Evolutionary conservation across 2,797 vertebrate genomes (phyloP).

Genomic region (Australoheros facetus): DNA sequence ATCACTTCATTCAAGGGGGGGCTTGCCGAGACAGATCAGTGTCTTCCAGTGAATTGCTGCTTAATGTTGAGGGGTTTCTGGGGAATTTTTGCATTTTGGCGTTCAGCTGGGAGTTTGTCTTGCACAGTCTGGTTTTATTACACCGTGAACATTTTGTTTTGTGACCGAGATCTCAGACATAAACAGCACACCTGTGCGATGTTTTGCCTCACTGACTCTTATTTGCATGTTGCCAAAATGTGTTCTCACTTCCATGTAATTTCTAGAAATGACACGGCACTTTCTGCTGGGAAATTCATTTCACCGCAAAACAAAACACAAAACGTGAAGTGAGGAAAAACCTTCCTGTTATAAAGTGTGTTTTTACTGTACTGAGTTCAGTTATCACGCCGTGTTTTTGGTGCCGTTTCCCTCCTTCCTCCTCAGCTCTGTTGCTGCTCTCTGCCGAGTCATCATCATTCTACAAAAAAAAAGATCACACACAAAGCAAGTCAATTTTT

Average conservation of each 20-base stretch:
- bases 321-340: conserved; percentile 14
- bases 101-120: not conserved
- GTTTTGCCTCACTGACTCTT: not conserved
- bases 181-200: not conserved
- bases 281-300: conserved; percentile 22
- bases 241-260: conserved; percentile 21
- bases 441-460: conserved; percentile 31
- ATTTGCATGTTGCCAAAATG: not conserved
- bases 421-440: not conserved
- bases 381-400: not conserved
- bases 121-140: not conserved
- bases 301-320: not conserved
- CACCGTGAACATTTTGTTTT: not conserved
- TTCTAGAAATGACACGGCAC: conserved; percentile 10
- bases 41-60: not conserved
- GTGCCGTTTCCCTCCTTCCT: not conserved
- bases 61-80: conserved; percentile 26
- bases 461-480: conserved; percentile 44
- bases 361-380: not conserved
- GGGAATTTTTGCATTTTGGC: conserved; percentile 15
- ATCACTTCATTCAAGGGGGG: conserved; percentile 30
- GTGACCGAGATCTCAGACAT: not conserved
- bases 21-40: conserved; percentile 3
- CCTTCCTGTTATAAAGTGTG: not conserved
- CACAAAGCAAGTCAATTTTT: not conserved